phyloP scores from a whole-genome alignment of 2,797 vertebrate genomes.

The Xerus rutilus region DNA sequence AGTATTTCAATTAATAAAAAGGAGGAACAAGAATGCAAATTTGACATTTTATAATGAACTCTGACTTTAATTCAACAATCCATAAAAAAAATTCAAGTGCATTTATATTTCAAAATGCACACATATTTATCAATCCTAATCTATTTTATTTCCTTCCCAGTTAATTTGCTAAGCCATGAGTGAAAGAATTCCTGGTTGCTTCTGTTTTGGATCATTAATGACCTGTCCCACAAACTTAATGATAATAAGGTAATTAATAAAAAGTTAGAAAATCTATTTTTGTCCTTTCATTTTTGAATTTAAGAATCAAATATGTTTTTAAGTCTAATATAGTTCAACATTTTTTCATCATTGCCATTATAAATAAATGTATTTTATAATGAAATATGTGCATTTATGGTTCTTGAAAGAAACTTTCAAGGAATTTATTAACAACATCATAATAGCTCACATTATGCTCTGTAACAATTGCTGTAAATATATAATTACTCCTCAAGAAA shows the following conservation, averaged over 20 bases:
- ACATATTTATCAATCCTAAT: neutral
- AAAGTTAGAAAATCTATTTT: neutral
- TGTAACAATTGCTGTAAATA: neutral
- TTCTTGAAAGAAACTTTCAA: neutral
- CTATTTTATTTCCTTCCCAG: neutral
- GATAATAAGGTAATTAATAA: neutral
- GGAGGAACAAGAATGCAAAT: neutral
- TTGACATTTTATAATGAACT: neutral
- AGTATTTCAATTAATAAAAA: neutral
- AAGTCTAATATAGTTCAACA: neutral
- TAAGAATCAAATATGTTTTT: neutral
- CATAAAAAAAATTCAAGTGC: neutral
- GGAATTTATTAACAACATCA: neutral
- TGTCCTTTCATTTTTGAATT: neutral
- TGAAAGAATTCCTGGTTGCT: neutral
- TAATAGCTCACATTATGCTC: neutral
- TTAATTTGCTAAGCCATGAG: neutral
- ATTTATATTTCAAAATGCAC: neutral
- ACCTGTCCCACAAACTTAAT: neutral
- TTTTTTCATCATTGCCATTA: neutral
- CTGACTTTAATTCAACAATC: neutral
- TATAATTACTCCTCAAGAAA: neutral
- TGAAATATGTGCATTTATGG: neutral
- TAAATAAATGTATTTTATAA: neutral
- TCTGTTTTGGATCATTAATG: neutral